A percentile compares a stretch with the other conserved stretches of the same genome.
phyloP scores from a whole-genome alignment of 2,888 invertebrate species.

The Mesorhabditis spiculigera region DNA sequence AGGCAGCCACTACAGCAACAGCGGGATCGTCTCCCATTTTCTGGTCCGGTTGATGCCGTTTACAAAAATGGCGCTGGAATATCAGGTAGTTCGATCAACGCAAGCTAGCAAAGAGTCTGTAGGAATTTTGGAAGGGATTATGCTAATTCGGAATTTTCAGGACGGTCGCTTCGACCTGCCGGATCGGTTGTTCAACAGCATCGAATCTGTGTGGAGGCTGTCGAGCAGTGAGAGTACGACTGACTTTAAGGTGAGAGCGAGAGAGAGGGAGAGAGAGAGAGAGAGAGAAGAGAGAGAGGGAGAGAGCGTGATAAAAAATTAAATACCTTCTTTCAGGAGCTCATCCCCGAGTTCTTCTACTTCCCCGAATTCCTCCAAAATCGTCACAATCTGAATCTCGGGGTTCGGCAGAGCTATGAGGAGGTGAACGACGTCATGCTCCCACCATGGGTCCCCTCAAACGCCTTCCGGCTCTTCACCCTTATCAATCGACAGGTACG shows the following conservation, averaged over 20 bases:
- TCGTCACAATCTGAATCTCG: slow-evolving; percentile 62
- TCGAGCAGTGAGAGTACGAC: slow-evolving; percentile 98
- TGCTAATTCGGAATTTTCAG: slow-evolving; percentile 13
- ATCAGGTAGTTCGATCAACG: slow-evolving; percentile 56
- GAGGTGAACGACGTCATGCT: slow-evolving; percentile 82
- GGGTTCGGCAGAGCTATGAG: slow-evolving; percentile 90
- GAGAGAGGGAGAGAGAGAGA: too few species aligned
- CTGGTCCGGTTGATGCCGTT: slow-evolving; percentile 95
- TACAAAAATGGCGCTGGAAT: slow-evolving; percentile 70
- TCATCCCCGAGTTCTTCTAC: slow-evolving; percentile 98
- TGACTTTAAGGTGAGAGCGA: slow-evolving; percentile 77
- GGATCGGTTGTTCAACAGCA: slow-evolving; percentile 96
- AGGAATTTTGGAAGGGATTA: slow-evolving; percentile 1
- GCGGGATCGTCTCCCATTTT: slow-evolving; percentile 98
- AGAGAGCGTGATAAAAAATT: neutral
- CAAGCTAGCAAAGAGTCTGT: neutral
- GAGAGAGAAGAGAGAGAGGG: too few species aligned
- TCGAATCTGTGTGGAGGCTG: slow-evolving; percentile 93
- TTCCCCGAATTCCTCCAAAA: slow-evolving; percentile 81
- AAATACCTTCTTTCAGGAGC: slow-evolving; percentile 65
- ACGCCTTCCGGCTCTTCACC: slow-evolving; percentile 90
- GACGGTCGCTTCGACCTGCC: slow-evolving; percentile 76
- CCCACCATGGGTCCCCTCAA: slow-evolving; percentile 85
- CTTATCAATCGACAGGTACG: slow-evolving; percentile 76
- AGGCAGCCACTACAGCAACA: slow-evolving; percentile 83